These are phyloP conservation scores for Papilio polyxenes DNA, from an alignment of 1,140 invertebrate species.

Conservation along the genomic window DNA sequence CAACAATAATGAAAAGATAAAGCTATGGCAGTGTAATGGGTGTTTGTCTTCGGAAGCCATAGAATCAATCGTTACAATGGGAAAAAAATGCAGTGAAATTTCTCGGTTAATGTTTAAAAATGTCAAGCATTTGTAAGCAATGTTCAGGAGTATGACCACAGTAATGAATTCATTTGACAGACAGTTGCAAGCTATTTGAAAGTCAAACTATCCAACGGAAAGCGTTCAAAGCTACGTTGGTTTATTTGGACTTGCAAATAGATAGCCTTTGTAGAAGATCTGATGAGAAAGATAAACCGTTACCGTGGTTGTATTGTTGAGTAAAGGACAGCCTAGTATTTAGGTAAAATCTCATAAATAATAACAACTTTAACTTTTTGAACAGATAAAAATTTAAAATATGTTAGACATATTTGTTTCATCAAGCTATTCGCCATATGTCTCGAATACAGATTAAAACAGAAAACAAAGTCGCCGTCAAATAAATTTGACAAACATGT, in stretches of 20 bases:
- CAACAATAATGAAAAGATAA: too few species aligned
- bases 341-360: background rate
- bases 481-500: too few species aligned
- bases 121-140: background rate
- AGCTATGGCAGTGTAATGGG: too few species aligned
- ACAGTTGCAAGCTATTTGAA: conserved; percentile 34
- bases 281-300: conserved; percentile 34
- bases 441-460: too few species aligned
- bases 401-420: too few species aligned
- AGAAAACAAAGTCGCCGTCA: too few species aligned
- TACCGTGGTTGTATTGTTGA: background rate
- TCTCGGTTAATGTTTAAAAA: background rate
- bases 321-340: background rate
- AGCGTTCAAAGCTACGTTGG: conserved; percentile 30
- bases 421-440: too few species aligned
- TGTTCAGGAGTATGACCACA: conserved; percentile 23
- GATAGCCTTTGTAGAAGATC: conserved; percentile 22
- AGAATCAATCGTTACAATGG: too few species aligned
- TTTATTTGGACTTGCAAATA: conserved; percentile 37
- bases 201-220: conserved; percentile 28
- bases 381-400: too few species aligned
- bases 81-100: background rate
- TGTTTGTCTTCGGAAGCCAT: too few species aligned
- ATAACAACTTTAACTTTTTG: too few species aligned
- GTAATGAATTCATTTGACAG: conserved; percentile 34